These are phyloP conservation scores for Coilia nasus DNA, from an alignment of 2,797 vertebrate species.

Conservation along the genomic window DNA sequence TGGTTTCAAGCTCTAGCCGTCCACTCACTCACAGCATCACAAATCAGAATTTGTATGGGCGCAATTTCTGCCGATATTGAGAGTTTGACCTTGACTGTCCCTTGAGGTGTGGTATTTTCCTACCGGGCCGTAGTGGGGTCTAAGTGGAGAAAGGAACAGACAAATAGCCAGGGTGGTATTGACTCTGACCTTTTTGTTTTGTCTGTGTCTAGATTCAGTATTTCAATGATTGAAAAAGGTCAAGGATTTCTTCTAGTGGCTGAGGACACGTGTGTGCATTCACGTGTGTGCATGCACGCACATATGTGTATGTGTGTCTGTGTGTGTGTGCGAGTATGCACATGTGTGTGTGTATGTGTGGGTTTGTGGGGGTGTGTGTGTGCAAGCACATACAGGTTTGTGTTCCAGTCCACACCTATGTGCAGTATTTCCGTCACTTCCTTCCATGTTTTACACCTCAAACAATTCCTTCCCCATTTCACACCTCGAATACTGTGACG, in stretches of 20 bases:
- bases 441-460: too few relatives aligned
- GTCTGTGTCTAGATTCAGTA: neutral
- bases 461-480: too few relatives aligned
- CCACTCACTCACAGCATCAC: neutral
- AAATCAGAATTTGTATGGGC: neutral
- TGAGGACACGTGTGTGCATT: neutral
- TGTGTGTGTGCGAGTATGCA: too few relatives aligned
- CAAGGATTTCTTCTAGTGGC: neutral
- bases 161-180: neutral
- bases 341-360: too few relatives aligned
- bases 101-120: neutral
- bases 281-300: too few relatives aligned
- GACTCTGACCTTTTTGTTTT: neutral
- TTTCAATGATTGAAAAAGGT: slow-evolving; percentile 14
- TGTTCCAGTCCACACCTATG: too few relatives aligned
- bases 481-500: too few relatives aligned
- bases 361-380: too few relatives aligned
- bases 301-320: too few relatives aligned
- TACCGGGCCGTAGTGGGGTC: neutral
- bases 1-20: neutral
- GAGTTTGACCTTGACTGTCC: neutral
- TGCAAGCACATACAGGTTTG: too few relatives aligned
- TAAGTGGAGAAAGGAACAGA: neutral
- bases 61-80: neutral
- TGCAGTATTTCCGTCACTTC: too few relatives aligned